phyloP scores from a whole-genome alignment of 2,888 invertebrate species.

The Hedychridium roseum region DNA sequence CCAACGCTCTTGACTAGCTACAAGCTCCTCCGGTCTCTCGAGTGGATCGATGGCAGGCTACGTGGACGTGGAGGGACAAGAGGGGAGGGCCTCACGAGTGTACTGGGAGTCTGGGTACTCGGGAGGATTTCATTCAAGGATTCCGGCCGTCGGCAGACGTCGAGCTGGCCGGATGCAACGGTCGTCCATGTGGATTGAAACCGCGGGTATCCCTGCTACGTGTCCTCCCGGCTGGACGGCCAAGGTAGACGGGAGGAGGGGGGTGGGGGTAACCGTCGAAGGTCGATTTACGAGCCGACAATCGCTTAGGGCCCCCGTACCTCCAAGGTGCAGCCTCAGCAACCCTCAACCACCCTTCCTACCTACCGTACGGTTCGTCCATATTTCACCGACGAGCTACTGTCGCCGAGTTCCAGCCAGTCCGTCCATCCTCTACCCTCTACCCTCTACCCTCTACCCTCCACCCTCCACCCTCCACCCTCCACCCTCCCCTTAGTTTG shows the following conservation, averaged over 20 bases:
- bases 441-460: too few species aligned
- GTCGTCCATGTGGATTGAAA: too few species aligned
- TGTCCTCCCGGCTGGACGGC: slow-evolving; percentile 9
- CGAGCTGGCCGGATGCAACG: slow-evolving; percentile 4
- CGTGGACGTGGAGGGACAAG: slow-evolving; percentile 9
- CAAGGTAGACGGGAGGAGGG: slow-evolving; percentile 4
- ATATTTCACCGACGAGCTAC: slow-evolving; percentile 19
- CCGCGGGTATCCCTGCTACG: slow-evolving; percentile 18
- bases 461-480: too few species aligned
- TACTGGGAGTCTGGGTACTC: slow-evolving; percentile 16
- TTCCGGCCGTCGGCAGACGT: slow-evolving; percentile 17
- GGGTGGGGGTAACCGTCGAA: slow-evolving; percentile 19
- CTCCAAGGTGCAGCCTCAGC: slow-evolving; percentile 38
- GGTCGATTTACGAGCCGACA: slow-evolving; percentile 36
- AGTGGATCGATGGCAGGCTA: slow-evolving; percentile 29
- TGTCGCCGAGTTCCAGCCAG: too few species aligned
- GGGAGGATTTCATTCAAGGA: slow-evolving; percentile 34
- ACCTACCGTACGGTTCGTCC: slow-evolving; percentile 15
- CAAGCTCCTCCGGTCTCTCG: slow-evolving; percentile 19
- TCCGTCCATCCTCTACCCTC: too few species aligned
- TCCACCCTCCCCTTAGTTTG: too few species aligned
- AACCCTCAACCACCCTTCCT: slow-evolving; percentile 23
- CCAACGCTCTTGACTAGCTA: not conserved
- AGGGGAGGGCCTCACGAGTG: slow-evolving; percentile 14
- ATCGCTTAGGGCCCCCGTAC: slow-evolving; percentile 29